Base-by-base conservation (phyloP, 2,113 vertebrate genomes). In the Salvator merianae region DNA sequence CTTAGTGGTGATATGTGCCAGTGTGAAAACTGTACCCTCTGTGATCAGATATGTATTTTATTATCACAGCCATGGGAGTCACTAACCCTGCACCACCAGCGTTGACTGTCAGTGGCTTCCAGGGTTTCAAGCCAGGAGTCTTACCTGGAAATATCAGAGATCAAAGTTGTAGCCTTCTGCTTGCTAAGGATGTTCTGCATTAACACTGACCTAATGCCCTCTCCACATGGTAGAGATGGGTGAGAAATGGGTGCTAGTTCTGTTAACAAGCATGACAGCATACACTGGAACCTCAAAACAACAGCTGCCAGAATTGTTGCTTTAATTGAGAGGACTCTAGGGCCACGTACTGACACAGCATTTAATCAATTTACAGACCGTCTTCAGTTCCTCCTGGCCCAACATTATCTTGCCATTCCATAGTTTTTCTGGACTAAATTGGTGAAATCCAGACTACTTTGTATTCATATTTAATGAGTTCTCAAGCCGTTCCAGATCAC, bases 21-120 rank as follows among this genome's bases (percentile, higher is more conserved):
- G 14, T 80, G 20, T 6, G 3, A 74, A 76, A 0, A 7, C 59
- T 78, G 70, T 89, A n/a, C 66, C 47, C 36, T 92, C 62, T 83
- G 0, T 0, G 82, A 80, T 3, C 36, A 83, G 75, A 9, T 6
- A 85, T 79, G 47, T 79, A 66, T 63, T 84, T 63, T 80, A 59
- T 34, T 40, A 38, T 77, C 28, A n/a, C 38, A 77, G 30, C 32
- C 36, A 9, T 5, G 47, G n/a, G 77, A 24, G 63, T 63, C 65
- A 77, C n/a, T n/a, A n/a, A n/a, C n/a, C n/a, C n/a, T n/a, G n/a
- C n/a, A n/a, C n/a, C n/a, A n/a, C n/a, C n/a, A n/a, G n/a, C n/a
- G n/a, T n/a, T n/a, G n/a, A n/a, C n/a, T n/a, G n/a, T n/a, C n/a
- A n/a, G n/a, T n/a, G n/a, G n/a, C n/a, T n/a, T n/a, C n/a, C n/a